Evolutionary conservation across 2,888 invertebrate species (phyloP).

Genomic region (Helicoverpa assulta): DNA sequence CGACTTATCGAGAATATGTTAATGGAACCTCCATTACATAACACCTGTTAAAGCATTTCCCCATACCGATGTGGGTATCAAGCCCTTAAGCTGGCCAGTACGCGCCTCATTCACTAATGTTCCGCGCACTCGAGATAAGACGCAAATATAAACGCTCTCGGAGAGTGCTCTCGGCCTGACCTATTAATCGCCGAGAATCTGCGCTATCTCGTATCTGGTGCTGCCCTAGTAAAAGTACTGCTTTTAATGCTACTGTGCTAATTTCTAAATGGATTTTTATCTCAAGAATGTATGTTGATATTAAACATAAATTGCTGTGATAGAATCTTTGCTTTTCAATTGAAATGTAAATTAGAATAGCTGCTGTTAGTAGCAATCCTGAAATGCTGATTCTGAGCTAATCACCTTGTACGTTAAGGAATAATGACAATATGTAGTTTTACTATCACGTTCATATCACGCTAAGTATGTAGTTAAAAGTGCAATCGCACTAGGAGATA

Average conservation of each 20-base stretch:
- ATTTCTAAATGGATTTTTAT: slow-evolving; percentile 43
- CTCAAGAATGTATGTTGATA: slow-evolving; percentile 8
- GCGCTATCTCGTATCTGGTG: slow-evolving; percentile 40
- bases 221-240: slow-evolving; percentile 35
- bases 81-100: slow-evolving; percentile 44
- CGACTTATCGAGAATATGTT: slow-evolving; percentile 7
- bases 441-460: slow-evolving; percentile 5
- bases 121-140: slow-evolving; percentile 53
- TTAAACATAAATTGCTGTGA: background rate
- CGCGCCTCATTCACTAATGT: slow-evolving; percentile 57
- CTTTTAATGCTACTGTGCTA: slow-evolving; percentile 29
- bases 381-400: too few relatives aligned
- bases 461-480: background rate
- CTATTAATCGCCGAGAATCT: slow-evolving; percentile 44
- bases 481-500: background rate
- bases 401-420: background rate
- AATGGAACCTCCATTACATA: slow-evolving; percentile 29
- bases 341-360: too few relatives aligned
- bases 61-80: slow-evolving; percentile 31
- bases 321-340: background rate
- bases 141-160: slow-evolving; percentile 45
- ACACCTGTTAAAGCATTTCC: slow-evolving; percentile 37
- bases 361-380: too few relatives aligned
- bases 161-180: slow-evolving; percentile 46
- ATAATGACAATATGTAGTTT: background rate